A percentile compares a stretch with the other conserved stretches of the same genome.
These are phyloP conservation scores for Sceliomorpha sp. DNA, from an alignment of 2,888 invertebrate species.

Conservation along the genomic window DNA sequence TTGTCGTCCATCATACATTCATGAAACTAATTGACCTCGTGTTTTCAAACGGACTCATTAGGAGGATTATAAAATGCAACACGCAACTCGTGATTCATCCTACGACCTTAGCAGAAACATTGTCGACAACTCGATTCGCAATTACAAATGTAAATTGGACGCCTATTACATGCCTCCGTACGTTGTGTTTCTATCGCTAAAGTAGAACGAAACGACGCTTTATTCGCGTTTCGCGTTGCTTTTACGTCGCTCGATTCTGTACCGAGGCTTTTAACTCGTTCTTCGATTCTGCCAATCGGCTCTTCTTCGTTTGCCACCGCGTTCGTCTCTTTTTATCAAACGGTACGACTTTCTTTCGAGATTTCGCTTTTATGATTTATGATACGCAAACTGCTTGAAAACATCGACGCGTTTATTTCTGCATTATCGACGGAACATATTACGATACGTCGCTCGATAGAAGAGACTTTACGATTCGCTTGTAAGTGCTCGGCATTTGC, in stretches of 20 bases:
- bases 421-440: no score
- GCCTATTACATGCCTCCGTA: constrained; percentile 24
- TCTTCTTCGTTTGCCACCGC: constrained; percentile 3
- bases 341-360: no score
- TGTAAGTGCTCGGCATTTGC: no score
- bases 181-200: constrained; percentile 16
- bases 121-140: constrained; percentile 49
- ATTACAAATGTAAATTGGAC: constrained; percentile 48
- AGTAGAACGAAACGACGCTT: constrained; percentile 21
- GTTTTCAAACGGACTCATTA: constrained; percentile 40
- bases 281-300: background rate
- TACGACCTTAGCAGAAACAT: constrained; percentile 46
- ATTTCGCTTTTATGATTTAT: background rate
- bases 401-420: no score
- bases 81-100: constrained; percentile 53
- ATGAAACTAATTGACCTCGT: constrained; percentile 49
- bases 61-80: constrained; percentile 46
- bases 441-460: no score
- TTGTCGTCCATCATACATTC: constrained; percentile 22
- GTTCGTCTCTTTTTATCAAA: no score
- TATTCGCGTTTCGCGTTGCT: constrained; percentile 14
- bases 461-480: no score
- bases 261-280: background rate
- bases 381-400: background rate
- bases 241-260: constrained; percentile 5